These are phyloP conservation scores for Drosophila lutescens DNA, from an alignment of 2,888 invertebrate species.

Conservation along the genomic window DNA sequence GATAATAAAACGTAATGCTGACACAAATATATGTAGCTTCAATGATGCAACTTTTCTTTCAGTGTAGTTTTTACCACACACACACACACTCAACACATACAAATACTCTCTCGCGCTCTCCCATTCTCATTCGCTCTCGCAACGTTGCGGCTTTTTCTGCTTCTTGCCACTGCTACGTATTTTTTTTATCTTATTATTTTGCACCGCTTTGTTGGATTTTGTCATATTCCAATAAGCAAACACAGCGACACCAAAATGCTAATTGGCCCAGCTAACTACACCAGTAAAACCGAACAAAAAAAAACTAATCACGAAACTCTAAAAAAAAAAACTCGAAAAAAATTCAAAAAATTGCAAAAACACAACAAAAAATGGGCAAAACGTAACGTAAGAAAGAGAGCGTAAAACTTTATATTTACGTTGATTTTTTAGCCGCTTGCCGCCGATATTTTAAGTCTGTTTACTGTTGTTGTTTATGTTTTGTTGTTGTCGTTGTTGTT, in stretches of 20 bases:
- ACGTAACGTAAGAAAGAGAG: conserved; percentile 36
- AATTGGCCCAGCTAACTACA: conserved; percentile 58
- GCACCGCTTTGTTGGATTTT: conserved; percentile 69
- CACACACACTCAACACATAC: conserved; percentile 26
- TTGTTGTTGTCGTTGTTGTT: conserved; percentile 10
- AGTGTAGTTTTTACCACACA: conserved; percentile 62
- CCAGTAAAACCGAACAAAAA: background rate
- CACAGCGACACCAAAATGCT: conserved; percentile 51
- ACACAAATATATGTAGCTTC: too few relatives aligned
- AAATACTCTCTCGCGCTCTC: conserved; percentile 18
- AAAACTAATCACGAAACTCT: conserved; percentile 3
- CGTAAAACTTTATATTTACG: conserved; percentile 60
- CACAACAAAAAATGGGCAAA: conserved; percentile 14
- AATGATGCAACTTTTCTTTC: background rate
- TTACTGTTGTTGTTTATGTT: conserved; percentile 28
- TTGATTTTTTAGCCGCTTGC: conserved; percentile 40
- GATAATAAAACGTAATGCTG: too few relatives aligned
- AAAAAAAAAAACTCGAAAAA: background rate
- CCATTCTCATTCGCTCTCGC: conserved; percentile 18
- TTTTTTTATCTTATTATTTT: conserved; percentile 60
- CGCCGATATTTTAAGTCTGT: conserved; percentile 23
- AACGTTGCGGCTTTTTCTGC: conserved; percentile 78
- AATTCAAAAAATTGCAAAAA: conserved; percentile 13
- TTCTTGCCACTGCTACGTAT: conserved; percentile 58
- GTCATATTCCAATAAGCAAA: conserved; percentile 59